Percentiles rank a stretch among this genome's conserved stretches.
Evolutionary conservation across 2,797 vertebrate genomes (phyloP).

Genomic region (Chelonia mydas): DNA sequence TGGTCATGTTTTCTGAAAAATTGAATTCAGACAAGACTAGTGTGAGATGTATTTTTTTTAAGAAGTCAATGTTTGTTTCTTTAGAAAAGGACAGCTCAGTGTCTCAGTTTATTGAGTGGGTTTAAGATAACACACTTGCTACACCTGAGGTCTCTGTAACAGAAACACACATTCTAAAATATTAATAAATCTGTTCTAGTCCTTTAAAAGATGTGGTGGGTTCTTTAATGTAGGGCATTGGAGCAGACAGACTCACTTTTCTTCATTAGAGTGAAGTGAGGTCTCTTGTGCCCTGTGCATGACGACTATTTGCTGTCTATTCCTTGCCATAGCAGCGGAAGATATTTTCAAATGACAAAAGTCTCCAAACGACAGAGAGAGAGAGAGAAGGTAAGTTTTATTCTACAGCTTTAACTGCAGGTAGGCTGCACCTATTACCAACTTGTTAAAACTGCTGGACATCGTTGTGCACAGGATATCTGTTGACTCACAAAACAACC

Average conservation of each 20-base stretch:
- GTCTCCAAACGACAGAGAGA: neutral
- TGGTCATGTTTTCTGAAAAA: neutral
- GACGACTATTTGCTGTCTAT: neutral
- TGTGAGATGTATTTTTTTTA: neutral
- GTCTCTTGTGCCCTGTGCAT: neutral
- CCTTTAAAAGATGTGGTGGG: neutral
- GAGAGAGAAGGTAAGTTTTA: neutral
- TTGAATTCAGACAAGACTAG: neutral
- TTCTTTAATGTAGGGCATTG: neutral
- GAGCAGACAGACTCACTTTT: neutral
- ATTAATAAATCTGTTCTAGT: neutral
- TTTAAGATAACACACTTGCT: neutral
- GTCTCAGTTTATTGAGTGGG: neutral
- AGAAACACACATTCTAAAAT: neutral
- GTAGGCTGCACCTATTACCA: neutral
- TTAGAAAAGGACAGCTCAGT: neutral
- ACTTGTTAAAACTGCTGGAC: neutral
- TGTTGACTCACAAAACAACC: neutral
- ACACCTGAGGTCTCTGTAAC: neutral
- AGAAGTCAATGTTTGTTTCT: neutral
- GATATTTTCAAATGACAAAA: neutral
- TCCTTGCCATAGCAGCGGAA: neutral
- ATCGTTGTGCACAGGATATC: neutral
- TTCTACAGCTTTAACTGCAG: neutral
- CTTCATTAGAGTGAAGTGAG: neutral